phyloP scores from a whole-genome alignment of 2,888 invertebrate species.

The Eupithecia subumbrata region DNA sequence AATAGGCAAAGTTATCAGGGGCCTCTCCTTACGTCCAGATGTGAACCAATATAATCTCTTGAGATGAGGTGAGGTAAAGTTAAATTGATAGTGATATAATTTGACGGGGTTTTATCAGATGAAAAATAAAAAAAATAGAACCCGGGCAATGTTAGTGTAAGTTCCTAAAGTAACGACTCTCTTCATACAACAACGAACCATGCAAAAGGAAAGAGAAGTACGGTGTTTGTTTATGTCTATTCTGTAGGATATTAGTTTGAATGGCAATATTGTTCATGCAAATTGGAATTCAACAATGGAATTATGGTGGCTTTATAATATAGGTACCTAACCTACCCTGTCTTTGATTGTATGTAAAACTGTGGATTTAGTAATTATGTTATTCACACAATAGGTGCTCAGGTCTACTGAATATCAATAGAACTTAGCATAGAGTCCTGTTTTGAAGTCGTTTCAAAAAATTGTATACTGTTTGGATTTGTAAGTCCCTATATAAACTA shows the following conservation, averaged over 20 bases:
- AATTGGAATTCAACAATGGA: constrained; percentile 42
- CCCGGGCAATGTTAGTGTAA: not conserved
- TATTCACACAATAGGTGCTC: constrained; percentile 33
- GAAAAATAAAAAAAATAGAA: not conserved
- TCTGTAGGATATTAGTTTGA: constrained; percentile 20
- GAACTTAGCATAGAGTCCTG: not conserved
- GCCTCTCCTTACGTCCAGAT: too few relatives aligned
- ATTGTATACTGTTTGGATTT: too few relatives aligned
- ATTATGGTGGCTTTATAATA: constrained; percentile 45
- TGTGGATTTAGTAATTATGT: constrained; percentile 25
- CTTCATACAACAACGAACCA: not conserved
- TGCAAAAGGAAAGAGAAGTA: not conserved
- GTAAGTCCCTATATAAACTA: too few relatives aligned
- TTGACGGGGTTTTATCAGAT: not conserved
- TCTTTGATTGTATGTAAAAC: constrained; percentile 34
- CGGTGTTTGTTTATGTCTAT: not conserved
- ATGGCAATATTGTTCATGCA: constrained; percentile 23
- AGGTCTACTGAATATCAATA: constrained; percentile 16
- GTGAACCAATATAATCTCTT: too few relatives aligned
- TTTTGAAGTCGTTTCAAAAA: too few relatives aligned
- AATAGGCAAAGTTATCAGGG: too few relatives aligned
- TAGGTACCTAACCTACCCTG: constrained; percentile 7
- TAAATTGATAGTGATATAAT: not conserved
- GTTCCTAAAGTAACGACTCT: not conserved
- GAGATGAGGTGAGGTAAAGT: too few relatives aligned